Conservation (phyloP, 2,113 vertebrate genomes). For the Sander lucioperca region DNA sequence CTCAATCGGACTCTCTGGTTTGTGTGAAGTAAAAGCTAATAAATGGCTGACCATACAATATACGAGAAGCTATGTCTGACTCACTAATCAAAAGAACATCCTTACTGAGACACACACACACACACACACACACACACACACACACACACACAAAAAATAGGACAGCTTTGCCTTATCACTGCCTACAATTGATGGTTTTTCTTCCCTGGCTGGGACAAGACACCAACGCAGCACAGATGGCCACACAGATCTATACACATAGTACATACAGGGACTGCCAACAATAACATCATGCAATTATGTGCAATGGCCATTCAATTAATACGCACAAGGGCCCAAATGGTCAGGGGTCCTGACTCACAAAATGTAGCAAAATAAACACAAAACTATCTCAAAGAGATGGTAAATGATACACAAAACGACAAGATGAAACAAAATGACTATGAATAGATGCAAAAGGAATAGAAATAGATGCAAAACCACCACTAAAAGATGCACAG, state of each 20-base stretch:
- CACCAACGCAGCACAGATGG: conserved; percentile 27
- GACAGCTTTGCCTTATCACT: conserved; percentile 1
- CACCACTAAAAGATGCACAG: too few relatives aligned
- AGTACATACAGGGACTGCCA: not conserved
- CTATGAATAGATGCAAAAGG: too few relatives aligned
- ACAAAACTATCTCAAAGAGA: too few relatives aligned
- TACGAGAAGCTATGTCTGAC: conserved; percentile 14
- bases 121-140: not conserved
- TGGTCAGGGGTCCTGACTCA: too few relatives aligned
- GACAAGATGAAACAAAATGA: too few relatives aligned
- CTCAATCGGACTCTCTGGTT: not conserved
- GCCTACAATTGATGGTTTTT: conserved; percentile 28
- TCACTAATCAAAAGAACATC: conserved; percentile 29
- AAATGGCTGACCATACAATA: not conserved
- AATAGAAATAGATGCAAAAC: too few relatives aligned
- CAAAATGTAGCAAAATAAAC: too few relatives aligned
- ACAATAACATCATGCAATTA: not conserved
- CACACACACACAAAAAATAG: too few relatives aligned
- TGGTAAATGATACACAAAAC: too few relatives aligned
- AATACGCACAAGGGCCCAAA: too few relatives aligned
- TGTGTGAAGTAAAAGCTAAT: conserved; percentile 11
- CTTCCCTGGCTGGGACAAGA: not conserved
- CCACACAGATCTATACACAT: conserved; percentile 17
- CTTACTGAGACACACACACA: not conserved
- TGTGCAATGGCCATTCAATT: not conserved